Percentiles rank a stretch among this genome's conserved stretches.
Conservation (phyloP, 2,113 vertebrate species). For the Mugil cephalus region DNA sequence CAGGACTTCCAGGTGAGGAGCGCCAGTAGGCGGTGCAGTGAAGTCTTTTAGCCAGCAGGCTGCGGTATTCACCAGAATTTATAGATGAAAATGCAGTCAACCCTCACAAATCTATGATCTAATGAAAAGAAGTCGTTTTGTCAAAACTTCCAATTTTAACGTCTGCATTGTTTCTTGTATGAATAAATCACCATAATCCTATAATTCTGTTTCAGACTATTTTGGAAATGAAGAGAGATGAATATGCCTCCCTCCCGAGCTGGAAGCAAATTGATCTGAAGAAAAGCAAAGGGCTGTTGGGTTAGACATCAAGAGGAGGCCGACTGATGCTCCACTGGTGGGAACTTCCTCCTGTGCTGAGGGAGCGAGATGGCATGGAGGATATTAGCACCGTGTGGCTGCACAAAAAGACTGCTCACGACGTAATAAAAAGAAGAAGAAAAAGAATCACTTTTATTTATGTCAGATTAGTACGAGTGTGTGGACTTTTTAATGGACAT, state of each 20-base stretch:
- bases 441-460: constrained; percentile 74
- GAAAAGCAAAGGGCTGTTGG: constrained; percentile 83
- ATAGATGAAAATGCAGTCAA: neutral
- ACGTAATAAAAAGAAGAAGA: constrained; percentile 43
- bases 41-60: constrained; percentile 45
- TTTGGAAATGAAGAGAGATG: constrained; percentile 81
- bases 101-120: neutral
- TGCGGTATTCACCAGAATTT: constrained; percentile 42
- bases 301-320: constrained; percentile 51
- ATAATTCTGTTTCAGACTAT: constrained; percentile 76
- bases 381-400: constrained; percentile 20
- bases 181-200: constrained; percentile 45
- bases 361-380: neutral
- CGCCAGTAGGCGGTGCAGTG: constrained; percentile 14
- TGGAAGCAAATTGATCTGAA: constrained; percentile 81
- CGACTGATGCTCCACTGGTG: constrained; percentile 24
- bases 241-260: constrained; percentile 77
- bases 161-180: constrained; percentile 9
- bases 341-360: constrained; percentile 24
- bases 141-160: constrained; percentile 14
- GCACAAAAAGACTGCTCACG: constrained; percentile 60
- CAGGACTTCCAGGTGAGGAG: constrained; percentile 82
- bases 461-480: constrained; percentile 71
- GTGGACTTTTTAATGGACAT: constrained; percentile 69
- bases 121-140: constrained; percentile 15